Base-by-base conservation (phyloP, 2,888 invertebrate genomes). In the Erebia palarica region DNA sequence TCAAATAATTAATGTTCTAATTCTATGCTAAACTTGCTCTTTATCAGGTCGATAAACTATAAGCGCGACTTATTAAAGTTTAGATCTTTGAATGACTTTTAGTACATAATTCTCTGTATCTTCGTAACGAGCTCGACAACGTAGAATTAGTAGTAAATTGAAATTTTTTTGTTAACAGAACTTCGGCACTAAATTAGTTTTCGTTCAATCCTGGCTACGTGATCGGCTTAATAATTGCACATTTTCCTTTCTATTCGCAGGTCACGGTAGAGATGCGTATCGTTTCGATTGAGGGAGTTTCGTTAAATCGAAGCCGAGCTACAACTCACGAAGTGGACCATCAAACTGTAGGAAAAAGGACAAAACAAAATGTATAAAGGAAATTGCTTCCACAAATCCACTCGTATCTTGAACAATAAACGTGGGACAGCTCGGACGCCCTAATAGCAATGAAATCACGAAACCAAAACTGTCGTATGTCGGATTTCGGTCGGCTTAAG, bases 351-450 rank as follows among this genome's bases (percentile, higher is more conserved):
- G 84, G 90, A 87, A 91, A 90, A 91, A 90, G 92, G 92, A 93
- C 92, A 92, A 92, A 92, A 92, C 93, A 92, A 93, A 93, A 93
- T 92, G 92, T 92, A 93, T 92, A 93, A 91, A 92, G 93, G 92
- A 93, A 92, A 93, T 93, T 92, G 93, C 92, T 92, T 92, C 91
- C 92, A 92, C 93, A 92, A 93, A 93, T 93, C 92, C 91, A 93
- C 91, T 93, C 91, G 90, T 93, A 92, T 93, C 93, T 92, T 87
- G 87, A 88, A 89, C 93, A 92, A 92, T 93, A 93, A 92, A 93
- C 87, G 91, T 90, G 85, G 82, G 89, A 86, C 87, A 88, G 89
- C 83, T 82, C 86, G 86, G 84, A 87, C 89, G 84, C 91, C 91
- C 91, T 93, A 92, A 92, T 92, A 91, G 92, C 92, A 92, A 93